Conservation (phyloP, 2,113 vertebrate genomes). For the Numida meleagris region DNA sequence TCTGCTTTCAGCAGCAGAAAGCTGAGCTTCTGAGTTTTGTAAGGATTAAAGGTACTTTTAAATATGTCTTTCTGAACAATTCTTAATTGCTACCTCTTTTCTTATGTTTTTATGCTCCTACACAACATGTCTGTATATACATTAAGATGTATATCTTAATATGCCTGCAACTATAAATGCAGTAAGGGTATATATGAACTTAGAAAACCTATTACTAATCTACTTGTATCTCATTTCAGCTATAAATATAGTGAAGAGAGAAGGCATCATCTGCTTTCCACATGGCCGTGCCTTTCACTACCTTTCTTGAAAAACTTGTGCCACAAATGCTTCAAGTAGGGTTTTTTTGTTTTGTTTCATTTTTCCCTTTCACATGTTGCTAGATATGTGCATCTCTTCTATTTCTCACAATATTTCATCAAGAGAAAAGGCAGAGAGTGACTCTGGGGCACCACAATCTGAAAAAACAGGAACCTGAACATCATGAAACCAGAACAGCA, state of each 20-base stretch:
- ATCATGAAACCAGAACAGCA: slow-evolving; percentile 6
- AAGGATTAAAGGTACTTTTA: neutral
- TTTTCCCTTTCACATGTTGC: neutral
- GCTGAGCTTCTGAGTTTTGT: neutral
- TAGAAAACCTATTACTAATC: neutral
- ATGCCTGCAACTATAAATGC: neutral
- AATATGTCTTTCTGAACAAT: neutral
- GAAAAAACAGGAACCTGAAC: slow-evolving; percentile 42
- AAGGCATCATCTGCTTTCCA: neutral
- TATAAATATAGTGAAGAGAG: neutral
- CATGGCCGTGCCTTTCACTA: neutral
- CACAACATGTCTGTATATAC: neutral
- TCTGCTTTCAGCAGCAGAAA: neutral
- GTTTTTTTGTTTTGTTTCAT: neutral
- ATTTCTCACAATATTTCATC: slow-evolving; percentile 25
- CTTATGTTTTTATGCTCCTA: neutral
- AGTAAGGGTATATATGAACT: neutral
- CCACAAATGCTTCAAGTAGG: neutral
- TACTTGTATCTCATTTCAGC: neutral
- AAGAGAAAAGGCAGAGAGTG: neutral
- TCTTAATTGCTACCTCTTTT: neutral
- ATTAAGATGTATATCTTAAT: neutral
- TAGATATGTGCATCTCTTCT: neutral
- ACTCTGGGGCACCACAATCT: slow-evolving; percentile 1
- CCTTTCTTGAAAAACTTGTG: neutral